These are phyloP conservation scores for Gnathonemus longibarbis DNA, from an alignment of 2,113 vertebrate species.

Conservation along the genomic window DNA sequence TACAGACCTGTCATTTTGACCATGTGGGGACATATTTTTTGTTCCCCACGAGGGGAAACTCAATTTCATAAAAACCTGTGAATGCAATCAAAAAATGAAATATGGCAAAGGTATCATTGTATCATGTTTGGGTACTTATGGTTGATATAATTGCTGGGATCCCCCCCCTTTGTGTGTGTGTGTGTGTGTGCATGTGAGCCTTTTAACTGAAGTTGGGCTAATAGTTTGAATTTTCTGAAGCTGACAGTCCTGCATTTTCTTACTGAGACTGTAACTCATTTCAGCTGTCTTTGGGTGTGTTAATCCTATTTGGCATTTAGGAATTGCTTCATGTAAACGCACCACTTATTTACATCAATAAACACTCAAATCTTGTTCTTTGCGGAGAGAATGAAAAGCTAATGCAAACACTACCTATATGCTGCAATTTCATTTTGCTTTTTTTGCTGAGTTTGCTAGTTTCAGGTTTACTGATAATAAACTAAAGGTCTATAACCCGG, in stretches of 20 bases:
- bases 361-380: background rate
- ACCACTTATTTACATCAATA: slow-evolving; percentile 9
- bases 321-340: background rate
- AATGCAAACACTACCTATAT: background rate
- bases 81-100: background rate
- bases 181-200: background rate
- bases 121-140: background rate
- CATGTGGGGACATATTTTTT: background rate
- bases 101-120: background rate
- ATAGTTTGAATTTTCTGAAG: background rate
- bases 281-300: background rate
- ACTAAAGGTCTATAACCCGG: background rate
- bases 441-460: background rate
- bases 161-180: background rate
- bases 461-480: slow-evolving; percentile 10
- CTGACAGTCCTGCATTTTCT: background rate
- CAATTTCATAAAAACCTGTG: background rate
- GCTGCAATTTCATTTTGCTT: background rate
- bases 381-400: background rate
- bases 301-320: slow-evolving; percentile 13
- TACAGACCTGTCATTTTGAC: background rate
- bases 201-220: background rate
- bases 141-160: background rate
- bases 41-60: background rate
- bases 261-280: background rate